Evolutionary conservation across 1,140 invertebrate genomes (phyloP), one percentile per base, ranked within the genome.

Genomic region (Bombus ignitus): DNA sequence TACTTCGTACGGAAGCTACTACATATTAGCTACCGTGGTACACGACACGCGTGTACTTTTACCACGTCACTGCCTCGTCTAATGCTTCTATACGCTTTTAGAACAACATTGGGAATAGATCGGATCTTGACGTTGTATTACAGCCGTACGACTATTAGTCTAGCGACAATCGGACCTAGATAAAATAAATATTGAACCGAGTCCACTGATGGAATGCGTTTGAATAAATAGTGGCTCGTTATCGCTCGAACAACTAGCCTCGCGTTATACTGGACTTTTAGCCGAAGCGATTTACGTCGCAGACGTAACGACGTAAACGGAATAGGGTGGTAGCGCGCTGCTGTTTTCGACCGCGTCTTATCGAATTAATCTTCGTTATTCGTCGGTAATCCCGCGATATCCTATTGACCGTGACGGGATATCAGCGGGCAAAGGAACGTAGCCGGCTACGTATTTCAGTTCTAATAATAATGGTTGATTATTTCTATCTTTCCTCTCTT

Each of bases 21-120:
- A 37, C 70, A 18, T 89, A 89, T 89, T 88, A 85, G 78, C 68
- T 73, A 57, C 66, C 62, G 62, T 88, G 66, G 57, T 88, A 79
- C 86, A 79, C 86, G 86, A 82, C 79, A 88, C 88, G 84, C 84
- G 87, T 35, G 66, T 73, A 77, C 74, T 62, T 74, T 37, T 70
- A 83, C 77, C 83, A 53, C 86, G 74, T 65, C 81, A 32, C 32
- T 68, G 66, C 15, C 37, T 57, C 47, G 47, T 68, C 83, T 80
- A 87, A 75, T 57, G 73, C 57, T 35, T 72, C 44, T 37, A 62
- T 39, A 68, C 70, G 76, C 82, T 42, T 83, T 47, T 81, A 75
- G 84, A 89, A 89, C 89, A 89, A 89, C 87, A 89, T 89, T 81
- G 66, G 80, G 66, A 73, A 89, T 80, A 73, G 81, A 81, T 88